Percentiles rank a stretch among this genome's conserved stretches.
phyloP scores from a whole-genome alignment of 2,797 vertebrate genomes.

The Aselliscus stoliczkanus region DNA sequence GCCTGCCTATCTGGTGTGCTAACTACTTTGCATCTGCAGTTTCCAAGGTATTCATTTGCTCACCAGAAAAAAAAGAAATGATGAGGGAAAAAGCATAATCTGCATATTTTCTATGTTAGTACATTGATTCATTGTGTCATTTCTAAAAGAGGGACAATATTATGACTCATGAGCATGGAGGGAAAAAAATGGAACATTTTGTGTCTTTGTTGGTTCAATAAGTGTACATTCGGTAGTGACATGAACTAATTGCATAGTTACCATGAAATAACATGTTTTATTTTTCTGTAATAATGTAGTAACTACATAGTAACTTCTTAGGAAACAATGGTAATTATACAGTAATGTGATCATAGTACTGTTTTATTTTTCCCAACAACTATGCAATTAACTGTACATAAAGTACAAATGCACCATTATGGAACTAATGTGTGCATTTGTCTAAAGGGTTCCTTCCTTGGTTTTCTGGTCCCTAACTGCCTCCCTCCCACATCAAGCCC shows the following conservation, averaged over 20 bases:
- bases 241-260: conserved; percentile 59
- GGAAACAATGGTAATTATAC: conserved; percentile 60
- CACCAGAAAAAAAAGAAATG: conserved; percentile 15
- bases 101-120: conserved; percentile 47
- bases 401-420: conserved; percentile 2
- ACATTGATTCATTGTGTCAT: conserved; percentile 52
- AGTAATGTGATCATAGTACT: conserved; percentile 39
- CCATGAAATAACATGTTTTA: conserved; percentile 60
- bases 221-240: conserved; percentile 45
- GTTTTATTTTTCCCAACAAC: conserved; percentile 50
- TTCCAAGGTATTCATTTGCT: conserved; percentile 64
- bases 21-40: conserved; percentile 47
- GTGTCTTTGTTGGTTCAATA: conserved; percentile 57
- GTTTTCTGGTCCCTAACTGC: neutral
- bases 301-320: conserved; percentile 48
- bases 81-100: conserved; percentile 30
- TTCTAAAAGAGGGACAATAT: conserved; percentile 62
- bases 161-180: conserved; percentile 39
- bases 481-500: neutral
- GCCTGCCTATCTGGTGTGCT: conserved; percentile 22
- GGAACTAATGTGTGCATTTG: neutral
- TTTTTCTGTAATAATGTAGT: conserved; percentile 62
- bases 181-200: conserved; percentile 29
- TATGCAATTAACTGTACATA: conserved; percentile 45
- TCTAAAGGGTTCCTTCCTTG: neutral